Evolutionary conservation across 1,140 invertebrate species (phyloP).

Genomic region (Bombus cullumanus): DNA sequence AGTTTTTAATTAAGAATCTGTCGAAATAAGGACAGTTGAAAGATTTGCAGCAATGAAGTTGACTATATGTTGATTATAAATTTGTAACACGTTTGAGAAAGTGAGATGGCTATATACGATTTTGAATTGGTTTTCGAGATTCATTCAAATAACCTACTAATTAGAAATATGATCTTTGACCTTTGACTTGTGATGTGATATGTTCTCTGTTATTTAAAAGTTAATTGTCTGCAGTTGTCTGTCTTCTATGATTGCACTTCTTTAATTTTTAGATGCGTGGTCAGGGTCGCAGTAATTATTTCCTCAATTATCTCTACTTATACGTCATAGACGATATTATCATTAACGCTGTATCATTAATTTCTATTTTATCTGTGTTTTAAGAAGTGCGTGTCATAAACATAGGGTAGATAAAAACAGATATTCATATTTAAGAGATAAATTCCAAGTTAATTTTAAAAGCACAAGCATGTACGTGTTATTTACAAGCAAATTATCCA

Average conservation of each 20-base stretch:
- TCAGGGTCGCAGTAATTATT: background rate
- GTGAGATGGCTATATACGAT: too few relatives aligned
- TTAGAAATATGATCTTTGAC: too few relatives aligned
- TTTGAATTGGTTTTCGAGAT: too few relatives aligned
- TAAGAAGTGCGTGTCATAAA: background rate
- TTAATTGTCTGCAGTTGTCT: background rate
- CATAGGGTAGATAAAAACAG: background rate
- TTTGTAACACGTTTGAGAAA: too few relatives aligned
- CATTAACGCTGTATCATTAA: background rate
- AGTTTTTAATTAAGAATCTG: too few relatives aligned
- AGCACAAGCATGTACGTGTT: background rate
- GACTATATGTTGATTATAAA: too few relatives aligned
- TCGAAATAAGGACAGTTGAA: too few relatives aligned
- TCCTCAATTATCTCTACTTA: background rate
- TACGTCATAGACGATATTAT: background rate
- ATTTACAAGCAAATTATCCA: background rate
- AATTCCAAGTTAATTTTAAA: background rate
- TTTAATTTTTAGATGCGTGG: background rate
- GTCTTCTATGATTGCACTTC: background rate
- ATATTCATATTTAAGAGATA: background rate
- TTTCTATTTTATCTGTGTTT: too few relatives aligned
- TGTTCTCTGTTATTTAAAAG: background rate
- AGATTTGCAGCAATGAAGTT: too few relatives aligned
- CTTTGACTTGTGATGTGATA: background rate
- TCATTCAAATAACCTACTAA: too few relatives aligned